Conservation (phyloP, 2,888 invertebrate genomes). For the Sabatieria punctata region DNA sequence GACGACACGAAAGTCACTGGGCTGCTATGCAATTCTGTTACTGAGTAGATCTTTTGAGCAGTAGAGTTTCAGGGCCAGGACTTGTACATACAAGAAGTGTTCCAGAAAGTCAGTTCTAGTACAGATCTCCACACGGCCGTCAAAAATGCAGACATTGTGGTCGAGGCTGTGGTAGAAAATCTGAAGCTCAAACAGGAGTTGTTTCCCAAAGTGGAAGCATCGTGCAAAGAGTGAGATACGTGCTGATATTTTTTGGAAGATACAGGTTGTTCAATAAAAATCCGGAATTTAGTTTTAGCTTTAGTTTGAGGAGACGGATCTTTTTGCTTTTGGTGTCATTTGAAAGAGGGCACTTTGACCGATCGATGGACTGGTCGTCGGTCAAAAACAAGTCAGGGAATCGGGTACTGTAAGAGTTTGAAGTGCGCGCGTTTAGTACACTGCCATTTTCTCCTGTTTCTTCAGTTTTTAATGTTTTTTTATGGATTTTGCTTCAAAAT, state of each 20-base stretch:
- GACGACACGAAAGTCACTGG: conserved; percentile 31
- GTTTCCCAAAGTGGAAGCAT: conserved; percentile 52
- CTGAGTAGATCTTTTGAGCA: conserved; percentile 3
- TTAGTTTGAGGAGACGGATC: no score
- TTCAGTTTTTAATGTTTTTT: no score
- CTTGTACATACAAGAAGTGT: conserved; percentile 48
- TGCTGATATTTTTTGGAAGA: neutral
- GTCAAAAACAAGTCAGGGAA: no score
- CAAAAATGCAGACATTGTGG: conserved; percentile 52
- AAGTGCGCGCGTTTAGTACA: no score
- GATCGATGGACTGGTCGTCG: no score
- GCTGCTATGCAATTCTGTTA: neutral
- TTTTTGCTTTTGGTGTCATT: no score
- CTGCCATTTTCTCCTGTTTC: no score
- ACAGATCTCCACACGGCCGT: conserved; percentile 47
- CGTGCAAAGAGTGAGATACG: conserved; percentile 34
- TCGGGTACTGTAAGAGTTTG: no score
- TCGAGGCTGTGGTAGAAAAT: conserved; percentile 74
- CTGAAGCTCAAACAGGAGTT: conserved; percentile 56
- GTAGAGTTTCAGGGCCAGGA: conserved; percentile 39
- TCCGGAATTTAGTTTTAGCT: no score
- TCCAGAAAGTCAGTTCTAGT: conserved; percentile 45
- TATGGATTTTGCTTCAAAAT: no score
- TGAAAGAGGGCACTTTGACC: no score
- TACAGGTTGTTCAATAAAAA: no score